These are phyloP conservation scores for Cariama cristata DNA, from an alignment of 2,113 vertebrate species.

Conservation along the genomic window DNA sequence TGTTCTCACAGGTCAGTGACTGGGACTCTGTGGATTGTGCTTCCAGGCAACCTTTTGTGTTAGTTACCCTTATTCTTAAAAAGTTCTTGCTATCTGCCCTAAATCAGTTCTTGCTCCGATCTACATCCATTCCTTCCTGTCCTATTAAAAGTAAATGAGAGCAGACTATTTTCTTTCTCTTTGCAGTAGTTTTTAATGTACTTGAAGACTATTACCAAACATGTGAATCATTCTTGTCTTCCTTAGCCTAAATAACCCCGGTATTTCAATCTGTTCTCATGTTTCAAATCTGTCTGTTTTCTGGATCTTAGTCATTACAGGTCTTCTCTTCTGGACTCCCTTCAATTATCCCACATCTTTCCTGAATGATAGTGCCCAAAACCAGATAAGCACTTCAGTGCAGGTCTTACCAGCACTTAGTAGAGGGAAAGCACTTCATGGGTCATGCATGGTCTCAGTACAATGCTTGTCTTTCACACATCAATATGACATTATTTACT, in stretches of 20 bases:
- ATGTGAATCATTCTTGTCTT: neutral
- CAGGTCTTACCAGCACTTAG: accelerated
- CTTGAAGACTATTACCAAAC: neutral
- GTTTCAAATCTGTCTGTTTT: neutral
- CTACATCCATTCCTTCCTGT: neutral
- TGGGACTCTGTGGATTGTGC: neutral
- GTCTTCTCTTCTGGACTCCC: neutral
- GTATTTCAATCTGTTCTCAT: neutral
- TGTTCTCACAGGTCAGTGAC: conserved; percentile 17
- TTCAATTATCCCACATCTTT: neutral
- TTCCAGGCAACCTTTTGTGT: neutral
- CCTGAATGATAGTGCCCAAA: neutral
- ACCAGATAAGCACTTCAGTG: neutral
- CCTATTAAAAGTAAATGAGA: neutral
- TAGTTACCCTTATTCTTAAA: neutral
- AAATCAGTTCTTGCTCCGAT: neutral
- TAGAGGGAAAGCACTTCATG: neutral
- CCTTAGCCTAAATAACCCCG: neutral
- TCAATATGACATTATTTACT: neutral
- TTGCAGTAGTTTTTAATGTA: neutral
- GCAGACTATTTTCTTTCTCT: neutral
- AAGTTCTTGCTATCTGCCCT: neutral
- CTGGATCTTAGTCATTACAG: neutral
- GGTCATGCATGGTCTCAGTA: neutral
- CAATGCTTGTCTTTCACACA: neutral